Evolutionary conservation across 2,113 vertebrate genomes (phyloP).

Genomic region (Xiphias gladius): DNA sequence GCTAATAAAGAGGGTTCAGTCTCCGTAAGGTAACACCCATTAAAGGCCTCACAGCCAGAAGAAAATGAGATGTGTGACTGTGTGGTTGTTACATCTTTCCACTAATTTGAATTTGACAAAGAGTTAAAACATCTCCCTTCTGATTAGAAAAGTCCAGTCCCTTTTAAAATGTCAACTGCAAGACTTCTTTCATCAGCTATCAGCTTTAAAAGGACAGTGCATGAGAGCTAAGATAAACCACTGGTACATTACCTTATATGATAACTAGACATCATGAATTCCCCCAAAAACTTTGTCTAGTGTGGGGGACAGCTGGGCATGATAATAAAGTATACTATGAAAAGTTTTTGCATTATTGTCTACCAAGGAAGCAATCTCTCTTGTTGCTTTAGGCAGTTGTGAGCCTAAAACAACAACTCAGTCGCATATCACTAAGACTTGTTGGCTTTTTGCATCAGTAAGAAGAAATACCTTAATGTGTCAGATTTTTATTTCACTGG

Average conservation of each 20-base stretch:
- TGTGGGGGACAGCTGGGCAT: background rate
- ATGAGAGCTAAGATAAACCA: conserved; percentile 4
- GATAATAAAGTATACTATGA: background rate
- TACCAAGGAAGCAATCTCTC: background rate
- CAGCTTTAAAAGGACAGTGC: conserved; percentile 30
- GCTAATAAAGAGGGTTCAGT: background rate
- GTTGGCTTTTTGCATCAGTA: background rate
- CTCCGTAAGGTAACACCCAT: background rate
- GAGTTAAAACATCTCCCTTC: background rate
- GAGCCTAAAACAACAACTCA: no score
- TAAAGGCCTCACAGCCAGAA: background rate
- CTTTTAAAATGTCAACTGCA: no score
- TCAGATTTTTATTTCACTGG: no score
- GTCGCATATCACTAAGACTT: no score
- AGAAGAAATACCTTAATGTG: no score
- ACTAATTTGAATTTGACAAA: background rate
- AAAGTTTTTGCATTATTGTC: background rate
- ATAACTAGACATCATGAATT: background rate
- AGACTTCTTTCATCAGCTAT: background rate
- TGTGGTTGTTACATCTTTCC: background rate
- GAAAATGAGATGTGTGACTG: background rate
- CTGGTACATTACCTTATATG: background rate
- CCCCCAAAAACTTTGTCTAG: background rate
- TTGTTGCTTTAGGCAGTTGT: background rate
- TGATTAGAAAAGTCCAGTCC: conserved; percentile 12